Evolutionary conservation across 2,888 invertebrate genomes (phyloP), one percentile per base, ranked within the genome.

Genomic region (Gari tellinella): DNA sequence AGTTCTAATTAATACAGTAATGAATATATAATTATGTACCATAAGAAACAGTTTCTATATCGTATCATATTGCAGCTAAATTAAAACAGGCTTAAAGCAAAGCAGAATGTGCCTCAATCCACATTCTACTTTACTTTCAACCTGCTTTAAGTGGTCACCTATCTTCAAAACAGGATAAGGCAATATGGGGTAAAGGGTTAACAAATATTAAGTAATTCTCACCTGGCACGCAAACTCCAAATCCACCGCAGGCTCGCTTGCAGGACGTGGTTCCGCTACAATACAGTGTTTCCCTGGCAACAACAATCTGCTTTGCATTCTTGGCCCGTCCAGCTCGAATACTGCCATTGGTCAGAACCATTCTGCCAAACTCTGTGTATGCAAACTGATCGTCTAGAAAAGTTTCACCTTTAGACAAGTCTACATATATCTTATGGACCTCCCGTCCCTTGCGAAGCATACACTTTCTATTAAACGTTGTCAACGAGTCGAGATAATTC

Each of bases 391-490:
- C 88, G 31, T 88, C 88, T 25, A 88, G 80, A 72, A 88, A 88
- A 23, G 82, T 83, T 55, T 85, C 81, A 7, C 88, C 87, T 75
- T 88, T 88, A 21, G 81, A 83, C 19, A 88, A 86, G 14, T 88
- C 87, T 7, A 87, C 85, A 56, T 88, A 88, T 17, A 88, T 88
- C 62, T 87, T 87, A 58, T 88, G 88, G 8, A 88, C 88, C 60
- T 88, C 88, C 17, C 88, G 52, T 7, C 88, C 88, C 62, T 88
- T 88, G 2, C 88, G 78, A 3, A 88, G 77, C 88, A 88, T 88
- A 63, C 86, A 86, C 41, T 86, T 87, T 45, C 86, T 77, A 26
- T 87, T 81, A 65, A 88, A 88, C 17, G 82, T 85, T 21, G 86
- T 83, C 48, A 88, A 68, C 3, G 83, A 78, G 53, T 88, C 87